Conservation (phyloP, 2,888 invertebrate species). For the Nymphalis c-album region DNA sequence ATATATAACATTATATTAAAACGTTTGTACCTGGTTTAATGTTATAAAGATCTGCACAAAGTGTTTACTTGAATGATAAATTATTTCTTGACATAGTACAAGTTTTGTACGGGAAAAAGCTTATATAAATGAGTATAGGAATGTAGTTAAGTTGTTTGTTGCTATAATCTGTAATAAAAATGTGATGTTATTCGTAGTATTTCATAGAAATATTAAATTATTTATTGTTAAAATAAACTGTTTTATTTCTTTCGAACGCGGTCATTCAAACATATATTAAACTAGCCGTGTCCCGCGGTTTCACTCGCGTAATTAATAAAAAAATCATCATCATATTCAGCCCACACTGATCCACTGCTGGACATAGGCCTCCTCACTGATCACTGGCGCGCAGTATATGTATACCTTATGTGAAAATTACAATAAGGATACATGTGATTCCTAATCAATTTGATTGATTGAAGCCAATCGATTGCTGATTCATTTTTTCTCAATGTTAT, state of each 20-base stretch:
- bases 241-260: constrained; percentile 9
- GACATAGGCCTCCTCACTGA: too few relatives aligned
- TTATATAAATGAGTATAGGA: not conserved
- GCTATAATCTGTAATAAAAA: constrained; percentile 26
- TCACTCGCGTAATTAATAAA: too few relatives aligned
- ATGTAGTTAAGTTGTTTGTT: constrained; percentile 18
- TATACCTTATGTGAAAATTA: too few relatives aligned
- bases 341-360: too few relatives aligned
- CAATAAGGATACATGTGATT: too few relatives aligned
- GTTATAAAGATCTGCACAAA: constrained; percentile 2
- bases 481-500: too few relatives aligned
- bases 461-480: too few relatives aligned
- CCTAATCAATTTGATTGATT: too few relatives aligned
- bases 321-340: too few relatives aligned
- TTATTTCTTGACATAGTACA: not conserved
- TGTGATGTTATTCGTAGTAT: constrained; percentile 41
- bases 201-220: constrained; percentile 44
- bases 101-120: constrained; percentile 3
- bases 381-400: too few relatives aligned
- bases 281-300: too few relatives aligned
- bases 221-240: constrained; percentile 40
- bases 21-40: not conserved
- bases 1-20: not conserved
- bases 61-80: not conserved
- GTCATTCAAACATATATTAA: too few relatives aligned